Percentiles rank a stretch among this genome's conserved stretches.
These are phyloP conservation scores for Leucozona laternaria DNA, from an alignment of 2,888 invertebrate genomes.

Conservation along the genomic window DNA sequence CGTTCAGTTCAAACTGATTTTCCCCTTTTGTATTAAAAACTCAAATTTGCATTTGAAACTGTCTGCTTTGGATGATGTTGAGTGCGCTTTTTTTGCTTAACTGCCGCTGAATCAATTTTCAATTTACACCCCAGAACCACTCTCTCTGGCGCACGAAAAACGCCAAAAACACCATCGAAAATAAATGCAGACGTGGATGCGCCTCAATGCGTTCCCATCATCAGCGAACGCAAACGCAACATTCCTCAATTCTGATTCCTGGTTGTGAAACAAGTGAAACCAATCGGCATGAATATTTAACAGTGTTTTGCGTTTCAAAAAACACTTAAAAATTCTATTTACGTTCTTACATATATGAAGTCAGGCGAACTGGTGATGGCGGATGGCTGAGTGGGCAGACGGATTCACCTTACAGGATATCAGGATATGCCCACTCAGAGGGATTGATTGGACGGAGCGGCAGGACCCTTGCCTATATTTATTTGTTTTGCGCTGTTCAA, in stretches of 20 bases:
- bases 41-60: constrained; percentile 63
- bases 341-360: constrained; percentile 50
- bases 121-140: constrained; percentile 51
- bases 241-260: constrained; percentile 7
- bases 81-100: constrained; percentile 19
- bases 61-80: constrained; percentile 32
- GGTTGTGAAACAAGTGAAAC: constrained; percentile 66
- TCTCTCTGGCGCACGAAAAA: neutral
- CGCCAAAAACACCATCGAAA: constrained; percentile 15
- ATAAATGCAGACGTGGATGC: constrained; percentile 38
- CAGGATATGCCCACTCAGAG: neutral
- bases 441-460: constrained; percentile 42
- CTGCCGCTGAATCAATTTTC: constrained; percentile 66
- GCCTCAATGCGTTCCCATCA: constrained; percentile 36
- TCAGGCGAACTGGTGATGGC: neutral
- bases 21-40: constrained; percentile 19
- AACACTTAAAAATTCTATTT: constrained; percentile 76
- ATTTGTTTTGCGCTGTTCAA: constrained; percentile 74
- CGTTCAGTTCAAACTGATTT: constrained; percentile 8
- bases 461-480: constrained; percentile 25
- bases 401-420: neutral
- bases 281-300: constrained; percentile 75
- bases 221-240: constrained; percentile 3
- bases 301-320: constrained; percentile 74
- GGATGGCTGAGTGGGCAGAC: too few species aligned